A percentile compares a stretch with the other conserved stretches of the same genome.
Conservation (phyloP, 2,113 vertebrate species). For the Cranoglanis bouderius region DNA sequence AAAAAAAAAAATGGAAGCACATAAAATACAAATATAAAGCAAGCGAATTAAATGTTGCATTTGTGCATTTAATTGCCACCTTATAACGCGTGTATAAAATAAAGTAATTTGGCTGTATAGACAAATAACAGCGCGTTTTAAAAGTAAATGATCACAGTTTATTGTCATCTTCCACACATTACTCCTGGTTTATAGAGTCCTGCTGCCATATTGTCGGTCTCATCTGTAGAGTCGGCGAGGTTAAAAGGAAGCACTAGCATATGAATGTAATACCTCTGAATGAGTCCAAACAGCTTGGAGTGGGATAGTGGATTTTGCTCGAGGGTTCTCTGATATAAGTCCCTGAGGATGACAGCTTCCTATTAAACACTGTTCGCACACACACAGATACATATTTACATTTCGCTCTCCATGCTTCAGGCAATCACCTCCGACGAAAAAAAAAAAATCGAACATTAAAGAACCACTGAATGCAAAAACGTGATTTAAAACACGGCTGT, state of each 20-base stretch:
- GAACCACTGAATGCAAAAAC: background rate
- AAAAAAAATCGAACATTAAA: background rate
- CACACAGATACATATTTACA: constrained; percentile 43
- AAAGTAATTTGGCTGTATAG: background rate
- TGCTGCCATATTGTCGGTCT: background rate
- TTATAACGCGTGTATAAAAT: background rate
- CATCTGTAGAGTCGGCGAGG: constrained; percentile 9
- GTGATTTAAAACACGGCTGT: background rate
- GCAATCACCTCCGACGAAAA: background rate
- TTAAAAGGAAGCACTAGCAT: constrained; percentile 27
- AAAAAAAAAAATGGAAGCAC: background rate
- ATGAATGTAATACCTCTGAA: constrained; percentile 49
- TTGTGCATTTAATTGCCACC: background rate
- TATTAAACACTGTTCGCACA: constrained; percentile 29
- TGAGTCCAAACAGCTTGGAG: constrained; percentile 40
- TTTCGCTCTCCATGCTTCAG: constrained; percentile 23
- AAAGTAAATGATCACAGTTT: constrained; percentile 20
- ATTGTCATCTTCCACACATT: background rate
- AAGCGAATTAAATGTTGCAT: background rate
- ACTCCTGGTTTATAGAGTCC: background rate
- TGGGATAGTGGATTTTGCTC: constrained; percentile 43
- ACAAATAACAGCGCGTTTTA: background rate
- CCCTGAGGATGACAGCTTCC: constrained; percentile 40
- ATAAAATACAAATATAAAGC: background rate
- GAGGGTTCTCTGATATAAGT: constrained; percentile 45